phyloP scores from a whole-genome alignment of 2,797 vertebrate genomes.

The Xerus rutilus region DNA sequence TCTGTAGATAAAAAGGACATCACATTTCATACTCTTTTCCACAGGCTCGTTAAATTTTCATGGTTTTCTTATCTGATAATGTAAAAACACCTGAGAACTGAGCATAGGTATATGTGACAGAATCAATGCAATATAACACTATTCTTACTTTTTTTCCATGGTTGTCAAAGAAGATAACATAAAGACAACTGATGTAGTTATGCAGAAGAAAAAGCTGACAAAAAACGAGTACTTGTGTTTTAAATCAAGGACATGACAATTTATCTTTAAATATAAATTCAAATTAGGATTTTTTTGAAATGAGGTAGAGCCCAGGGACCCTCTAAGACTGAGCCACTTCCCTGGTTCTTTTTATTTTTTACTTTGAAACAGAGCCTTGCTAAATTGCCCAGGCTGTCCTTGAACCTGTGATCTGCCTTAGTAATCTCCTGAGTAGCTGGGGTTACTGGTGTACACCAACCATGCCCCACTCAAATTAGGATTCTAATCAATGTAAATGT shows the following conservation, averaged over 20 bases:
- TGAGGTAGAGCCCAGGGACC: too few species aligned
- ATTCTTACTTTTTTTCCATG: background rate
- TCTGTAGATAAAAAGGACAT: background rate
- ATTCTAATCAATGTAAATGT: background rate
- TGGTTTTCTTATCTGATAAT: background rate
- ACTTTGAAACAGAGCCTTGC: too few species aligned
- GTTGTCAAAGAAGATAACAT: background rate
- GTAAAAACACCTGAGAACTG: background rate
- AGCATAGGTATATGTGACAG: background rate
- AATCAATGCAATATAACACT: background rate
- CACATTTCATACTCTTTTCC: background rate
- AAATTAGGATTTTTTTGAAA: background rate
- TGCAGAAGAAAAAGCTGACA: background rate
- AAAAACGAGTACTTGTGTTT: background rate
- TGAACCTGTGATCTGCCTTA: too few species aligned
- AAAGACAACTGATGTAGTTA: background rate
- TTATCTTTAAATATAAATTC: background rate
- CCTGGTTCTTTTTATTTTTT: too few species aligned
- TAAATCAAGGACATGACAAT: background rate
- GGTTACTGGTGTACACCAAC: too few species aligned
- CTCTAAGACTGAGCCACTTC: too few species aligned
- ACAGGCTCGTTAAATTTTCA: background rate
- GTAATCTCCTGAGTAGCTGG: too few species aligned
- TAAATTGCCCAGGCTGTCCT: too few species aligned
- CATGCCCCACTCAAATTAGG: background rate